Evolutionary conservation across 2,888 invertebrate genomes (phyloP).

Genomic region (Tillus elongatus): DNA sequence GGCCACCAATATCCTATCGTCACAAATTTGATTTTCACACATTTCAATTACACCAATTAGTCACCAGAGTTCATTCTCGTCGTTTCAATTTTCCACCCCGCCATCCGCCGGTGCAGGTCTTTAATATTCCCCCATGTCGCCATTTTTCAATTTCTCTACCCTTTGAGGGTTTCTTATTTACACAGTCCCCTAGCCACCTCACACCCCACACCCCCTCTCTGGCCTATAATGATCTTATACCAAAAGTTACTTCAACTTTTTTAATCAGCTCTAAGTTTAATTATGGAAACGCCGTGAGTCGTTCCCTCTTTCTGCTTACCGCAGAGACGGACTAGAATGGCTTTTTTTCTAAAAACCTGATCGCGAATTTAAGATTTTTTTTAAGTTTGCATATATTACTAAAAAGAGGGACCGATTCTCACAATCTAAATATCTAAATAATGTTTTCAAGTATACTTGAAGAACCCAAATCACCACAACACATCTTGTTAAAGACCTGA

Average conservation of each 20-base stretch:
- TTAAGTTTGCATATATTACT: too few relatives aligned
- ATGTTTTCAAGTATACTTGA: too few relatives aligned
- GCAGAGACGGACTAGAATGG: too few relatives aligned
- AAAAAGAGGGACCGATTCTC: too few relatives aligned
- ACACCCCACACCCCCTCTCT: constrained; percentile 11
- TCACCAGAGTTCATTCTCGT: constrained; percentile 24
- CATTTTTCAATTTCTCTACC: constrained; percentile 32
- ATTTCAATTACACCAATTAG: constrained; percentile 26
- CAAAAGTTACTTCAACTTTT: constrained; percentile 34
- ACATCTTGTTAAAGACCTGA: too few relatives aligned
- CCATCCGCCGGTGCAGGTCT: constrained; percentile 28
- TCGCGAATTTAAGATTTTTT: too few relatives aligned
- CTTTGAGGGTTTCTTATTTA: constrained; percentile 33
- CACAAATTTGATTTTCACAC: too few relatives aligned
- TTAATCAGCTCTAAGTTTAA: constrained; percentile 34
- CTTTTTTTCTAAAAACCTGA: too few relatives aligned
- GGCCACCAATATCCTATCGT: too few relatives aligned
- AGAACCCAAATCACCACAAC: too few relatives aligned
- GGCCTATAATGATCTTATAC: constrained; percentile 35
- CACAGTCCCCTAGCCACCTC: constrained; percentile 25
- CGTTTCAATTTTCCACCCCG: constrained; percentile 27
- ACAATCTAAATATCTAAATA: too few relatives aligned
- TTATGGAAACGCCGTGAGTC: constrained; percentile 30
- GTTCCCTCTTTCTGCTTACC: constrained; percentile 16
- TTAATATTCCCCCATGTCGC: constrained; percentile 28